Evolutionary conservation across 2,888 invertebrate species (phyloP).

Genomic region (Epistrophella euchroma): DNA sequence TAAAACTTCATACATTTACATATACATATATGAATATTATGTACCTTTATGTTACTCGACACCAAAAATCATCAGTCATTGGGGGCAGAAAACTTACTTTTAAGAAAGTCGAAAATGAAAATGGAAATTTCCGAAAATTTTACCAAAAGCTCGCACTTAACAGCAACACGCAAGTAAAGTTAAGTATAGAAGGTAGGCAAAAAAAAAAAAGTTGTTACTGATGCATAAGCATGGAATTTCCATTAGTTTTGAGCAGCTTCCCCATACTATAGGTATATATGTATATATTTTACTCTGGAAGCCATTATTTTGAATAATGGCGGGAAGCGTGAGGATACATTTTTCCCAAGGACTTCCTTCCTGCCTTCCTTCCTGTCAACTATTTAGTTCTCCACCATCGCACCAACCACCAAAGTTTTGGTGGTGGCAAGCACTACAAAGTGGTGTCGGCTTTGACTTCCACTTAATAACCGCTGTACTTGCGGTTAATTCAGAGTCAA

Average conservation of each 20-base stretch:
- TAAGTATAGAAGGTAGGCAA: not conserved
- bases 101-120: constrained; percentile 66
- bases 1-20: constrained; percentile 10
- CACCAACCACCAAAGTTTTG: not conserved
- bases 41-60: not conserved
- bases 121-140: constrained; percentile 67
- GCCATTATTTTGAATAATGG: constrained; percentile 72
- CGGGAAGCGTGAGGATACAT: constrained; percentile 67
- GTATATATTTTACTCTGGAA: constrained; percentile 23
- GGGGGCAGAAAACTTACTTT: constrained; percentile 50
- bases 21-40: not conserved
- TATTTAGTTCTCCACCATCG: constrained; percentile 34
- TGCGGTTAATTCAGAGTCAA: constrained; percentile 59
- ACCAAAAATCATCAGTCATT: constrained; percentile 67
- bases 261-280: not conserved
- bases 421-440: constrained; percentile 21
- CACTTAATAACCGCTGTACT: constrained; percentile 63
- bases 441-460: constrained; percentile 54
- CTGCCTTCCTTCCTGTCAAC: constrained; percentile 67
- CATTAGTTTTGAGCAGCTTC: constrained; percentile 53
- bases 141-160: constrained; percentile 47
- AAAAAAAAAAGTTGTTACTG: constrained; percentile 18
- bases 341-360: constrained; percentile 73
- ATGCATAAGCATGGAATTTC: constrained; percentile 34
- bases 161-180: constrained; percentile 30